Evolutionary conservation across 2,113 vertebrate species (phyloP).

Genomic region (human): DNA sequence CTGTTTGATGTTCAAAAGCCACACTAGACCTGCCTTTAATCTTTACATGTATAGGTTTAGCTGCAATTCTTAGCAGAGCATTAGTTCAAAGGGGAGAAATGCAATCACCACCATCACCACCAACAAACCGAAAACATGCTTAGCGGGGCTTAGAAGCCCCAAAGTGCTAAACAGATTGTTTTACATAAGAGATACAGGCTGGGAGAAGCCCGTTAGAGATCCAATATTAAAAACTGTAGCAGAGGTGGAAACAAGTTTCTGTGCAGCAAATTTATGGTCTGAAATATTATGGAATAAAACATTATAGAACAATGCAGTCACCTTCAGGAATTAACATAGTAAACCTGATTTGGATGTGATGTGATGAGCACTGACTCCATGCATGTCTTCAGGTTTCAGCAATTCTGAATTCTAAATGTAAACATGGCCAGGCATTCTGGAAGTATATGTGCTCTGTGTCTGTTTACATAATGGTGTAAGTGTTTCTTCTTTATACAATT

Average conservation of each 20-base stretch:
- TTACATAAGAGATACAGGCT: slow-evolving; percentile 54
- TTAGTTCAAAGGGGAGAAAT: slow-evolving; percentile 71
- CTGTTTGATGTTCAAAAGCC: slow-evolving; percentile 82
- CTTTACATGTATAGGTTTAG: slow-evolving; percentile 79
- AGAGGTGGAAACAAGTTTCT: background rate
- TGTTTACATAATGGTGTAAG: background rate
- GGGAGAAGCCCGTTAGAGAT: slow-evolving; percentile 16
- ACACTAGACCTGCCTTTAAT: slow-evolving; percentile 80
- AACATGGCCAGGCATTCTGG: background rate
- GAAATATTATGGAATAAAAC: background rate
- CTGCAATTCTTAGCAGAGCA: slow-evolving; percentile 70
- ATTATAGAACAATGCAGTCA: background rate
- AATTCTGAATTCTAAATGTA: background rate
- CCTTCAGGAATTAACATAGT: background rate
- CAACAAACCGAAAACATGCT: slow-evolving; percentile 15
- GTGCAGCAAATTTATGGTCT: background rate
- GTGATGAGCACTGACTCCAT: background rate
- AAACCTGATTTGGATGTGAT: background rate
- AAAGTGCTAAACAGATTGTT: slow-evolving; percentile 63
- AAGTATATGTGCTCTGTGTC: background rate
- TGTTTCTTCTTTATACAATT: background rate
- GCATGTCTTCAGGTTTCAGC: background rate
- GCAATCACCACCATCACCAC: background rate
- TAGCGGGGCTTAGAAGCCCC: slow-evolving; percentile 36
- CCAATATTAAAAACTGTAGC: slow-evolving; percentile 22